Evolutionary conservation across 1,140 invertebrate genomes (phyloP), one percentile per base, ranked within the genome.

Genomic region (Schlechtendalia chinensis): DNA sequence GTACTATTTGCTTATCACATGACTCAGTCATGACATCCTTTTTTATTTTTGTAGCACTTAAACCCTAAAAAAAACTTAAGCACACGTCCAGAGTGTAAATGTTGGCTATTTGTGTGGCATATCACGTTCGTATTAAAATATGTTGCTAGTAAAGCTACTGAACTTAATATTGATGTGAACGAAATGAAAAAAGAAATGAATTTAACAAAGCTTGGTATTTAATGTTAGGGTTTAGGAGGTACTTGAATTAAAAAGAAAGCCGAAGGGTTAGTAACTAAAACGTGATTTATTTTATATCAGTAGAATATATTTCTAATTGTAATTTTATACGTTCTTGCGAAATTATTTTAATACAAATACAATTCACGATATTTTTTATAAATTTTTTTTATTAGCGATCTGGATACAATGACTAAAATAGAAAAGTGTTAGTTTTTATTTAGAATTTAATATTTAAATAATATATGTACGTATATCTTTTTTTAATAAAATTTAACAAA

Each of bases 51-150:
- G 54, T 77, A 56, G 72, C 56, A 59, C 72, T 77, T 59, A 77
- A 77, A 77, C 72, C 72, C 32, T 59, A 39, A 75, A 77, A 75
- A 59, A 79, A 79, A 79, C 16, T 79, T 79, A 79, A 61, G 56
- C 19, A 79, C 56, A 79, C 75, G 75, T 79, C 10, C 75, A 5
- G 24, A 63, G 75, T 79, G 75, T 79, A 79, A 79, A 79, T 79
- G 75, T 79, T 79, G 75, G 75, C 58, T 59, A 79, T 79, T 79
- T 79, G 75, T 79, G 75, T 59, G 75, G 58, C 75, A 79, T 27
- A 79, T 79, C 75, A 79, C 75, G 75, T 79, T 12, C 58, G 75
- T 79, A 79, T 79, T 79, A 79, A 79, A 79, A 79, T 79, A 79
- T 79, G 75, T 79, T 79, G 58, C 39, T 29, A 5, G 75, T 39